phyloP scores from a whole-genome alignment of 2,797 vertebrate genomes.

The Sparus aurata region DNA sequence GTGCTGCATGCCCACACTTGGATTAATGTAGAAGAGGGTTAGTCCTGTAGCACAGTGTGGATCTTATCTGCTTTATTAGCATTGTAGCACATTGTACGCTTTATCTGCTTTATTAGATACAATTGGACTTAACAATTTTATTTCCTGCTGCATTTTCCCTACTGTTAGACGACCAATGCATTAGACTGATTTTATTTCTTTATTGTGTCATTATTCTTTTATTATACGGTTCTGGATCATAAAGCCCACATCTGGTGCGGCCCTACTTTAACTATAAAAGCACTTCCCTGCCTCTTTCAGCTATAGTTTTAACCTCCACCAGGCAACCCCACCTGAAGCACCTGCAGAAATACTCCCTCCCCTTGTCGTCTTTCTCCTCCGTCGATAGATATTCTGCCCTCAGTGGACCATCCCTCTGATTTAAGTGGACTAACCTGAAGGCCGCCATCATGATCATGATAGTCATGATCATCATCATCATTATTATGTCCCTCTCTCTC shows the following conservation, averaged over 20 bases:
- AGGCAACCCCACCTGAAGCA: too few relatives aligned
- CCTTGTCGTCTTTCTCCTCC: neutral
- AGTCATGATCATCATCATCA: slow-evolving; percentile 12
- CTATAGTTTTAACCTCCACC: neutral
- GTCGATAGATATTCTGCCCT: slow-evolving; percentile 1
- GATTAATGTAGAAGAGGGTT: slow-evolving; percentile 42
- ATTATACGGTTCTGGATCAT: slow-evolving; percentile 27
- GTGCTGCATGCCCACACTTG: slow-evolving; percentile 31
- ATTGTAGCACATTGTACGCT: slow-evolving; percentile 22
- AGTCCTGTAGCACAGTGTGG: slow-evolving; percentile 30
- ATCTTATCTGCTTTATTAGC: slow-evolving; percentile 57
- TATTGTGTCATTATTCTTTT: slow-evolving; percentile 25
- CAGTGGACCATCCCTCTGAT: slow-evolving; percentile 9
- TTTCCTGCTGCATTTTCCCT: slow-evolving; percentile 19
- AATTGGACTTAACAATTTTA: slow-evolving; percentile 33
- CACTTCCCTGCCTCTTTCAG: neutral
- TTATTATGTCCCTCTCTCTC: slow-evolving; percentile 37
- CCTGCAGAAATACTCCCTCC: neutral
- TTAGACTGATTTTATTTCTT: slow-evolving; percentile 22
- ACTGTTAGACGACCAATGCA: slow-evolving; percentile 1
- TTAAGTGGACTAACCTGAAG: slow-evolving; percentile 43
- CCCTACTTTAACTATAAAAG: slow-evolving; percentile 7
- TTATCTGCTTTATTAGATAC: slow-evolving; percentile 51
- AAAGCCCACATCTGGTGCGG: slow-evolving; percentile 33
- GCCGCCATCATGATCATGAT: slow-evolving; percentile 2